These are phyloP conservation scores for Harpegnathos saltator DNA, from an alignment of 1,140 invertebrate species.

Conservation along the genomic window DNA sequence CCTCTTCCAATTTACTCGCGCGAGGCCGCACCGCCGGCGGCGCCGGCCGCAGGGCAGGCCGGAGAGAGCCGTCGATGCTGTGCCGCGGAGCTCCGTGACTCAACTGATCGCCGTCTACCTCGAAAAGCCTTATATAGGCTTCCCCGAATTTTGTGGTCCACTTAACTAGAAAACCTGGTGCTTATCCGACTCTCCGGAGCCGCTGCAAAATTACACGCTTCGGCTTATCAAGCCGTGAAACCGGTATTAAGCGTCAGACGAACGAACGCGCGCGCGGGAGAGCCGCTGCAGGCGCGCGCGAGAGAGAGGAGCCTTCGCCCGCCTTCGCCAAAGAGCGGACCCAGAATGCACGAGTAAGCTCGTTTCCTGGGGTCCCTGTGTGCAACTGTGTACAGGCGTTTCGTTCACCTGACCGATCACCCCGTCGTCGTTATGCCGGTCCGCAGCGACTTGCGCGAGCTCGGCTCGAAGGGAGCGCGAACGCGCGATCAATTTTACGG, in stretches of 20 bases:
- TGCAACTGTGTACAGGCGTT: slow-evolving; percentile 72
- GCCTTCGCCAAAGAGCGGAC: slow-evolving; percentile 68
- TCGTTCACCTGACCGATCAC: slow-evolving; percentile 74
- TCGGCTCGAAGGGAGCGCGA: slow-evolving; percentile 9
- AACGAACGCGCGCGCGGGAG: slow-evolving; percentile 75
- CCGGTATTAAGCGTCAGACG: slow-evolving; percentile 80
- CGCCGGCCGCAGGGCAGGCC: too few relatives aligned
- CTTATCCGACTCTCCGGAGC: slow-evolving; percentile 78
- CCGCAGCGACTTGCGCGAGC: slow-evolving; percentile 49
- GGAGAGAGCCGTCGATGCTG: slow-evolving; percentile 55
- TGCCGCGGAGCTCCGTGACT: slow-evolving; percentile 66
- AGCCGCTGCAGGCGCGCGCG: slow-evolving; percentile 74
- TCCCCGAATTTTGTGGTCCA: slow-evolving; percentile 84
- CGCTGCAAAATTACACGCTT: slow-evolving; percentile 83
- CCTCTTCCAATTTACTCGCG: too few relatives aligned
- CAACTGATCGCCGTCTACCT: slow-evolving; percentile 79
- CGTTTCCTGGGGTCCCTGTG: slow-evolving; percentile 71
- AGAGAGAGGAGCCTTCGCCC: slow-evolving; percentile 70
- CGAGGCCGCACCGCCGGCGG: too few relatives aligned
- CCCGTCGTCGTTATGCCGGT: slow-evolving; percentile 67
- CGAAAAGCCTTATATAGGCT: slow-evolving; percentile 82
- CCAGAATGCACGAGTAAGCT: slow-evolving; percentile 72
- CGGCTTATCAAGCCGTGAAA: slow-evolving; percentile 83
- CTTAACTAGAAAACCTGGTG: slow-evolving; percentile 84
- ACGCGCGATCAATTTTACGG: slow-evolving; percentile 34